Percentiles rank a stretch among this genome's conserved stretches.
Evolutionary conservation across 2,797 vertebrate genomes (phyloP).

Genomic region (Helicolenus hilgendorfi): DNA sequence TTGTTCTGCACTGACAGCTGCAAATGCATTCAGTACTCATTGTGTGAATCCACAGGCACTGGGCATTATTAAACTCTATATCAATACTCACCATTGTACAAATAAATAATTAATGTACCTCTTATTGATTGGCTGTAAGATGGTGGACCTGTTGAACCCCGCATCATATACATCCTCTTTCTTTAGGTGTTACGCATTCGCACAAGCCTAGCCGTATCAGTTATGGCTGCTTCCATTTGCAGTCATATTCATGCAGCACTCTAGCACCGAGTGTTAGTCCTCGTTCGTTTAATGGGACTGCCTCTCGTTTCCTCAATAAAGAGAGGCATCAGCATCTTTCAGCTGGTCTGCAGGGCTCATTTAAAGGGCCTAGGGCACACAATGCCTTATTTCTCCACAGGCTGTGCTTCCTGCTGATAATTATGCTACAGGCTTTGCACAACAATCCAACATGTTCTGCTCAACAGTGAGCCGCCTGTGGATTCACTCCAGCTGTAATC

Average conservation of each 20-base stretch:
- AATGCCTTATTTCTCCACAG: conserved; percentile 70
- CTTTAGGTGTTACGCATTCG: not conserved
- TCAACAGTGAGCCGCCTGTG: conserved; percentile 68
- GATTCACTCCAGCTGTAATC: conserved; percentile 70
- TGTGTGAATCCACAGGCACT: not conserved
- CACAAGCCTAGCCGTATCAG: not conserved
- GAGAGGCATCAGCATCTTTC: conserved; percentile 76
- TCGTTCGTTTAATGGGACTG: conserved; percentile 60
- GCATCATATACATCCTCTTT: not conserved
- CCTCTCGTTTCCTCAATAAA: conserved; percentile 65
- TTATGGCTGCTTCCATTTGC: conserved; percentile 3
- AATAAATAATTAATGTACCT: not conserved
- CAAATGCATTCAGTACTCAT: not conserved
- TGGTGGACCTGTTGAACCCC: not conserved
- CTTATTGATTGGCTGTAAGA: not conserved
- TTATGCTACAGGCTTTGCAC: conserved; percentile 67
- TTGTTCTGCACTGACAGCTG: no score
- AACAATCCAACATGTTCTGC: conserved; percentile 69
- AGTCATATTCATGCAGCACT: conserved; percentile 11
- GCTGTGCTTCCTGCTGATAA: conserved; percentile 70
- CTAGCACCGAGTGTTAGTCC: conserved; percentile 23
- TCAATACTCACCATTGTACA: not conserved
- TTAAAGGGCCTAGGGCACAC: conserved; percentile 68
- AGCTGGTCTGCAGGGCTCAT: conserved; percentile 71
- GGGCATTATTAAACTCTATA: not conserved